A percentile compares a stretch with the other conserved stretches of the same genome.
Evolutionary conservation across 1,140 invertebrate genomes (phyloP).

Genomic region (Rhagoletis zephyria): DNA sequence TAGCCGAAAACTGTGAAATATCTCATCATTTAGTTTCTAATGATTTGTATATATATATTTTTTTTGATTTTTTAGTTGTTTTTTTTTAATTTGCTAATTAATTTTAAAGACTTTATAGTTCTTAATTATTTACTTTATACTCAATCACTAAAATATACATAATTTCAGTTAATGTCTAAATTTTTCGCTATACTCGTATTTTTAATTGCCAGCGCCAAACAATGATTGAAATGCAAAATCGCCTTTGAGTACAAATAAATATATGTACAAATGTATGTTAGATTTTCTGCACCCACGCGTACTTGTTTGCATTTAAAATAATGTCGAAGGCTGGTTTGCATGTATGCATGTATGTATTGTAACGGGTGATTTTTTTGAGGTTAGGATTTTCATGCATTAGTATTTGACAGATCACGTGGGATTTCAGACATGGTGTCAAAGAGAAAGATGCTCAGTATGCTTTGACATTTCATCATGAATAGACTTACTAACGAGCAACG

Average conservation of each 20-base stretch:
- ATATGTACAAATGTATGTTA: no score
- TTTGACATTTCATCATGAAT: no score
- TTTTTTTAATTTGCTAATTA: constrained; percentile 20
- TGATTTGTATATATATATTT: background rate
- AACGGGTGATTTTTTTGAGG: background rate
- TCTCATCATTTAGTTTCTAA: constrained; percentile 17
- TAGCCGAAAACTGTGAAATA: constrained; percentile 31
- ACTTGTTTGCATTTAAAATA: background rate
- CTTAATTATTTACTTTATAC: background rate
- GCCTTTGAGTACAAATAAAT: no score
- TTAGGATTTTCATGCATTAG: no score
- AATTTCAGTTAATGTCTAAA: background rate
- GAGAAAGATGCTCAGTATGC: no score
- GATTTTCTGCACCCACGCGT: no score
- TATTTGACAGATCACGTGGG: no score
- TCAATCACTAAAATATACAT: background rate
- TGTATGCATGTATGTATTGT: no score
- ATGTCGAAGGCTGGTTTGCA: background rate
- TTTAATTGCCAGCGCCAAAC: background rate
- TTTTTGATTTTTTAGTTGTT: constrained; percentile 6
- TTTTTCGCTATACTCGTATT: background rate
- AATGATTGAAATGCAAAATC: no score
- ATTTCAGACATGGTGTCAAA: no score
- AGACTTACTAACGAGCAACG: no score
- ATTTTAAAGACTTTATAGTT: background rate